Base-by-base conservation (phyloP, 1,140 invertebrate species). In the Meloidogyne hapla region DNA sequence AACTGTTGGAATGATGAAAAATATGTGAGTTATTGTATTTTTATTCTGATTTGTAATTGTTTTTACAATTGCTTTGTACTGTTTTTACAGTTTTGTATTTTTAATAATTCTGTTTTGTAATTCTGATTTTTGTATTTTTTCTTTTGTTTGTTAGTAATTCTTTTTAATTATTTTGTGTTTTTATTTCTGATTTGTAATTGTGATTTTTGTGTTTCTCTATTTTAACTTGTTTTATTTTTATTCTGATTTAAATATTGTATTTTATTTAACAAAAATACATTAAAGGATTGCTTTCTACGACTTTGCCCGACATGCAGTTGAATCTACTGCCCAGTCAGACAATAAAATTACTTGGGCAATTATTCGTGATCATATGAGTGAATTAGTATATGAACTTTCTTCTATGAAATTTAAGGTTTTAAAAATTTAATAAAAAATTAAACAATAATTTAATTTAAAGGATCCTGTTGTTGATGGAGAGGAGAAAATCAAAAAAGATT, bases 381-480 rank as follows among this genome's bases (percentile, higher is more conserved):
- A 94, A 85, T 93, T 96, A 83, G 91, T 99, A 75, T 98, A 99
- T 90, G 94, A 98, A 88, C 91, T 99, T 68, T 96, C 93, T 83
- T 95, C 94, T 84, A 99, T 99, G 96, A 99, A 99, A 89, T 99
- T 99, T 91, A 98, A 97, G 92, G 94, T 94, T 38, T 33, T 33
- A 15, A 25, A 13, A 25, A 33, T 64, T 72, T 79, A 28, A 25
- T 62, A 40, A 5, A 73, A 26, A 45, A 10, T 21, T 26, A 69
- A 74, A 68, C 23, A 74, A 28, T 21, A 13, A 12, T 72, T 72
- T 62, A 13, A 72, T 56, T 28, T 33, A 21, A 85, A 96, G 93
- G 95, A 99, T 89, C 96, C 96, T 48, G 92, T 95, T 10, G 96
- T 96, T 90, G 95, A 99, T 80, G 95, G 95, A 48, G 96, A 99